Percentiles rank a stretch among this genome's conserved stretches.
These are phyloP conservation scores for Myotis lucifugus DNA, from an alignment of 2,113 vertebrate genomes.

Conservation along the genomic window DNA sequence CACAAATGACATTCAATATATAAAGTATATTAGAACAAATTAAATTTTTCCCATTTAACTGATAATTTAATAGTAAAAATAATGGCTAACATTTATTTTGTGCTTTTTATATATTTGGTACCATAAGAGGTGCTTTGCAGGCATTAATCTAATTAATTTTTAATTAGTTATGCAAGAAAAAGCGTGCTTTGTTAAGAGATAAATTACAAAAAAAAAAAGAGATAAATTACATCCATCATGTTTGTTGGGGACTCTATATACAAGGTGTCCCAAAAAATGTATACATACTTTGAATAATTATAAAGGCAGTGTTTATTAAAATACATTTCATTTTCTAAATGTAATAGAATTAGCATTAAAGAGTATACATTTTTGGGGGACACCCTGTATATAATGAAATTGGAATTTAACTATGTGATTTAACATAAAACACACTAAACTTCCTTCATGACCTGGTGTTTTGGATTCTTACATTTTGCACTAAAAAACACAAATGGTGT, in stretches of 20 bases:
- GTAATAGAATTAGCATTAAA: too few relatives aligned
- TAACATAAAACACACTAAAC: neutral
- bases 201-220: conserved; percentile 56
- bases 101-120: neutral
- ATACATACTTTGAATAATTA: too few relatives aligned
- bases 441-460: conserved; percentile 40
- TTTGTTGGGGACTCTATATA: neutral
- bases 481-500: conserved; percentile 34
- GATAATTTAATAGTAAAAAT: conserved; percentile 61
- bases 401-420: conserved; percentile 44
- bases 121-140: neutral
- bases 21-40: conserved; percentile 53
- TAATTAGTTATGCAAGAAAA: conserved; percentile 67
- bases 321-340: too few relatives aligned
- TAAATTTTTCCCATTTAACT: conserved; percentile 42
- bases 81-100: conserved; percentile 63
- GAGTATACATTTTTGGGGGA: too few relatives aligned
- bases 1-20: conserved; percentile 54
- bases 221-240: conserved; percentile 39
- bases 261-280: too few relatives aligned
- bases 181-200: conserved; percentile 56
- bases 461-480: conserved; percentile 13
- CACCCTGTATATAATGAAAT: conserved; percentile 30
- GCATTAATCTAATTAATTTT: conserved; percentile 66
- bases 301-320: too few relatives aligned